A percentile compares a stretch with the other conserved stretches of the same genome.
phyloP scores from a whole-genome alignment of 2,888 invertebrate genomes.

The Linyphia triangularis region DNA sequence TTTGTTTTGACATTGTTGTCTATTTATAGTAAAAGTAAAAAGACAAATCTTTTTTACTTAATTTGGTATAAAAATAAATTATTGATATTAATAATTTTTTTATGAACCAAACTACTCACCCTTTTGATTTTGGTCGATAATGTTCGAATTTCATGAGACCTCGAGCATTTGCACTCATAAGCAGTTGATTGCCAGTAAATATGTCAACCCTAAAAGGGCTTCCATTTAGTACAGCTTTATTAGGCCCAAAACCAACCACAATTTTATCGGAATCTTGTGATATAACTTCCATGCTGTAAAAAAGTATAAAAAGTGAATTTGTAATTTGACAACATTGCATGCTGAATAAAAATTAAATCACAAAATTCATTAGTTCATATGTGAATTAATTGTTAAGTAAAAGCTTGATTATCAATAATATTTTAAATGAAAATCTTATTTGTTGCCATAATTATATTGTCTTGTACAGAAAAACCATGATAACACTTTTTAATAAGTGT shows the following conservation, averaged over 20 bases:
- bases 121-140: slow-evolving; percentile 84
- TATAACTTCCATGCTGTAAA: slow-evolving; percentile 76
- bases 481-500: no score
- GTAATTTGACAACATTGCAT: no score
- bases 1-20: neutral
- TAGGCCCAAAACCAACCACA: slow-evolving; percentile 78
- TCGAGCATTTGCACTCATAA: slow-evolving; percentile 90
- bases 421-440: no score
- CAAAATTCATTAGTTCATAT: no score
- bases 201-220: slow-evolving; percentile 93
- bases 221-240: slow-evolving; percentile 84
- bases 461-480: no score
- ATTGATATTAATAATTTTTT: neutral
- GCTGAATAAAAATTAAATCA: no score
- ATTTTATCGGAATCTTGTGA: slow-evolving; percentile 77
- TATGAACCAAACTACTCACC: slow-evolving; percentile 78
- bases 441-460: no score
- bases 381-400: no score
- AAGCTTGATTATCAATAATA: no score
- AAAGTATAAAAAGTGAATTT: no score
- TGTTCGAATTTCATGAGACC: slow-evolving; percentile 96
- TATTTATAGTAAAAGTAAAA: neutral
- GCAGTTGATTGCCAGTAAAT: slow-evolving; percentile 85
- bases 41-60: no score
- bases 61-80: neutral